Base-by-base conservation (phyloP, 53 echinoderm and acorn worm species). In the Apostichopus leukothele region DNA sequence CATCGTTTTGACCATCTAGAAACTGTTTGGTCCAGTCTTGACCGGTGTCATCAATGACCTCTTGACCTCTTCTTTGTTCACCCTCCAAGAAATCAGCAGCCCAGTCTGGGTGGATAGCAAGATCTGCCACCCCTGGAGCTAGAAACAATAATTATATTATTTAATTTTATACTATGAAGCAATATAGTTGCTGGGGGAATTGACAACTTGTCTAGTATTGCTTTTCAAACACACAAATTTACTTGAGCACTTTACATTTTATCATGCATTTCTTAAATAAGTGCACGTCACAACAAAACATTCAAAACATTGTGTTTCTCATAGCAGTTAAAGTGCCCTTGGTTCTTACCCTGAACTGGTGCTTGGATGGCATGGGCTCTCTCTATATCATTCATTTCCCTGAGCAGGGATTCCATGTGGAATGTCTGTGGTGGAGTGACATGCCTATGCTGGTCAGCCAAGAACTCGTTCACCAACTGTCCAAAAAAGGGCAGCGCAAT, bases 331-430 rank as follows among this genome's bases (percentile, higher is more conserved):
- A 0, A 2, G 57, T 10, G 57, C 1, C 57, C 57, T 10, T 9
- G 20, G 71, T 23, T 14, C 51, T 11, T 83, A 99, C 99, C 99
- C 93, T 96, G 95, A 12, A 93, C 76, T 6, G 96, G 94, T 57
- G 93, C 92, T 22, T 93, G 99, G 10, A 93, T 75, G 71, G 90
- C 86, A 52, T 93, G 94, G 19, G 91, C 76, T 16, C 90, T 94
- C 78, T 99, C 99, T 74, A 99, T 99, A 13, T 94, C 99, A 73
- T 93, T 94, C 99, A 96, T 99, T 83, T 99, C 99, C 39, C 94
- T 91, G 20, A 99, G 90, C 53, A 99, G 92, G 10, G 99, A 93
- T 59, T 92, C 94, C 99, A 99, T 99, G 78, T 92, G 93, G 78
- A 99, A 99, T 25, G 96, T 96, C 90, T 99, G 99, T 11, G 95